These are phyloP conservation scores for Euschistus heros DNA, from an alignment of 1,140 invertebrate genomes.

Conservation along the genomic window DNA sequence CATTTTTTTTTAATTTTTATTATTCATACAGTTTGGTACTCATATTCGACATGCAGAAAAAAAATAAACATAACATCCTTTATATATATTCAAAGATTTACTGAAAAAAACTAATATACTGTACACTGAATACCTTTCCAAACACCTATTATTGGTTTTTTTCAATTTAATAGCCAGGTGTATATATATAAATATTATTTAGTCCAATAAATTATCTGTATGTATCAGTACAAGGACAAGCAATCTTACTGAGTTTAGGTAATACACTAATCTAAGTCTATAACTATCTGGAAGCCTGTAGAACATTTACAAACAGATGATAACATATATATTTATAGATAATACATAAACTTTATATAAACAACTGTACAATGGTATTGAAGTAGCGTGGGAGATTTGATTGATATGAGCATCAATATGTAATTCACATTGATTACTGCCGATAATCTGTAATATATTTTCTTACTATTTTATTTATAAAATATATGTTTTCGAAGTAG, in stretches of 20 bases:
- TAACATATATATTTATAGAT: slow-evolving; percentile 21
- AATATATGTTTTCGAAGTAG: background rate
- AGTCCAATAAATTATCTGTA: slow-evolving; percentile 11
- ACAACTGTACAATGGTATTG: slow-evolving; percentile 17
- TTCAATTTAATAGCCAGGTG: background rate
- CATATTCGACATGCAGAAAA: too few species aligned
- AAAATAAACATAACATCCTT: too few species aligned
- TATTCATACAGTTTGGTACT: too few species aligned
- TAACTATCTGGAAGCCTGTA: slow-evolving; percentile 25
- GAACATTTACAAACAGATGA: slow-evolving; percentile 26
- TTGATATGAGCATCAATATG: slow-evolving; percentile 18
- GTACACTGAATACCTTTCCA: too few species aligned
- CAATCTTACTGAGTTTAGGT: slow-evolving; percentile 1
- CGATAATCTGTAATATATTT: background rate
- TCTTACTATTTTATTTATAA: background rate
- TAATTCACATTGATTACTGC: slow-evolving; percentile 12
- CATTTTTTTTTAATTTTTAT: too few species aligned
- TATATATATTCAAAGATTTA: too few species aligned
- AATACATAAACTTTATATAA: slow-evolving; percentile 19
- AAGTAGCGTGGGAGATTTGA: slow-evolving; percentile 17
- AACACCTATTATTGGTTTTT: background rate
- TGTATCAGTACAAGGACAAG: slow-evolving; percentile 17
- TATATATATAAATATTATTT: background rate
- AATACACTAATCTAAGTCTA: slow-evolving; percentile 23
- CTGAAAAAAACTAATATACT: too few species aligned